A percentile compares a stretch with the other conserved stretches of the same genome.
Evolutionary conservation across 2,113 vertebrate genomes (phyloP).

Genomic region (Amphiprion ocellaris): DNA sequence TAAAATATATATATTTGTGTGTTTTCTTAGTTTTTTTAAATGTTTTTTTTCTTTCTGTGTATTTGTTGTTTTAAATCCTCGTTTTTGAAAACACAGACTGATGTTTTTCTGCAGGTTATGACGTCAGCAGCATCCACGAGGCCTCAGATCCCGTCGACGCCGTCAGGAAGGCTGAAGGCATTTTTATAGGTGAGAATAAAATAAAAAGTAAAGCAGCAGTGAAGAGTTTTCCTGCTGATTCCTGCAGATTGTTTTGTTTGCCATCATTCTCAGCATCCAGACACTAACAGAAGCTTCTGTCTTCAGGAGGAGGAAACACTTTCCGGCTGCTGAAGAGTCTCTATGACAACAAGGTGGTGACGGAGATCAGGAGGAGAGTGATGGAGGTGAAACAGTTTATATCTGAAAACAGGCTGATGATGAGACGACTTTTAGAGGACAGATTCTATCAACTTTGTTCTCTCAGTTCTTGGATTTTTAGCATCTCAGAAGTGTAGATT

Average conservation of each 20-base stretch:
- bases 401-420: no score
- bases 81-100: background rate
- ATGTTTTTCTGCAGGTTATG: slow-evolving; percentile 82
- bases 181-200: slow-evolving; percentile 87
- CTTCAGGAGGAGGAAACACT: slow-evolving; percentile 91
- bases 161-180: slow-evolving; percentile 86
- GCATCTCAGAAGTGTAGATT: no score
- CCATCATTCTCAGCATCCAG: background rate
- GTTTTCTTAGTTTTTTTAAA: no score
- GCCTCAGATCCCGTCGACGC: slow-evolving; percentile 86
- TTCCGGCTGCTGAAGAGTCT: slow-evolving; percentile 92
- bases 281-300: slow-evolving; percentile 1
- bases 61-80: no score
- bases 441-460: no score
- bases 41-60: background rate
- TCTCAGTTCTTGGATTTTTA: no score
- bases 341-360: slow-evolving; percentile 88
- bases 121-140: slow-evolving; percentile 89
- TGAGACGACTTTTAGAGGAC: no score
- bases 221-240: background rate
- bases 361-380: slow-evolving; percentile 88
- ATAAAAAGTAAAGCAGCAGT: background rate
- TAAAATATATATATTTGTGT: background rate
- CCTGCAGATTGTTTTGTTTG: no score
- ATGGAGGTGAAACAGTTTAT: slow-evolving; percentile 82